Conservation (phyloP, 2,113 vertebrate genomes). For the Casuarius casuarius region DNA sequence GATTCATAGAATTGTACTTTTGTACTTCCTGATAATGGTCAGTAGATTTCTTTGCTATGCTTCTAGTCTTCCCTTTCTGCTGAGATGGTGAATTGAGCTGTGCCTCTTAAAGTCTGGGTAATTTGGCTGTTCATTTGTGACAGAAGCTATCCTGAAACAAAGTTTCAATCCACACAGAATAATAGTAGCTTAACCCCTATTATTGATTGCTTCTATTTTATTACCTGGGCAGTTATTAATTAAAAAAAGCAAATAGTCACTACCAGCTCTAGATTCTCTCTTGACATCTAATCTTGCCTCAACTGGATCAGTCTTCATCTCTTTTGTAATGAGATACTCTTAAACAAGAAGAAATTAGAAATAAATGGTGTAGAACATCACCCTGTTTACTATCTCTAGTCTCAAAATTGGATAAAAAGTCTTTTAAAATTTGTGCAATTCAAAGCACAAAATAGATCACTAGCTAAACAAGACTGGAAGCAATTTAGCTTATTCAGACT, state of each 20-base stretch:
- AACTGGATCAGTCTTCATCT: neutral
- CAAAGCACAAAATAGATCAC: neutral
- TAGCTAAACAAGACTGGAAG: neutral
- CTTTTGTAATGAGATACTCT: neutral
- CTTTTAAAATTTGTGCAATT: neutral
- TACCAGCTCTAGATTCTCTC: neutral
- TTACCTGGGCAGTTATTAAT: neutral
- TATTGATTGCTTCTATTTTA: neutral
- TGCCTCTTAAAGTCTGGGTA: neutral
- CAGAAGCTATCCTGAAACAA: neutral
- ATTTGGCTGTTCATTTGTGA: neutral
- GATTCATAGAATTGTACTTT: neutral
- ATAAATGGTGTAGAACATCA: neutral
- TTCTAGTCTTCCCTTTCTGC: neutral
- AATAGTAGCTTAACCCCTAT: neutral
- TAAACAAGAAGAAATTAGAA: conserved; percentile 6
- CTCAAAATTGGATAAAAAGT: neutral
- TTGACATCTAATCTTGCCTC: neutral
- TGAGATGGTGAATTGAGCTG: neutral
- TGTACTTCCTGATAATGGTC: neutral
- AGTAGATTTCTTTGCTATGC: neutral
- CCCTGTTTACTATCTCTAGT: neutral
- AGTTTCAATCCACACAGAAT: neutral
- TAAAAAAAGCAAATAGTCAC: neutral
- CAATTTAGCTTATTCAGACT: neutral